Evolutionary conservation across 2,797 vertebrate genomes (phyloP), one percentile per base, ranked within the genome.

Genomic region (Scomberomorus guttatus): DNA sequence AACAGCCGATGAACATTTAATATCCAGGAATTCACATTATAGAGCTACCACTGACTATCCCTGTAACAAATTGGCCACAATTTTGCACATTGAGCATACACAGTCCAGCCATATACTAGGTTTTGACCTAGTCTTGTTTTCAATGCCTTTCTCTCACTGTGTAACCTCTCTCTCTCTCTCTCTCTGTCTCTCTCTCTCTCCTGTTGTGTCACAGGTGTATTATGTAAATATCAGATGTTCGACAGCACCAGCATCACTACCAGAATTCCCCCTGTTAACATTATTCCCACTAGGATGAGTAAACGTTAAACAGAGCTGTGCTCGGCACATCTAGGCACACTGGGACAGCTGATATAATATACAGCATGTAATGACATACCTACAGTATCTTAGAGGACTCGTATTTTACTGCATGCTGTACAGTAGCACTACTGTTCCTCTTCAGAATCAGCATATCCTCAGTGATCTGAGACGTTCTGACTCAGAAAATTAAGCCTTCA

Each of bases 161-260:
- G n/a, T n/a, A n/a, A n/a, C n/a, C 44, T 46, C 14, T 46, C n/a
- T 6, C 1, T 34, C 18, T 67, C 48, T 37, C 25, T 67, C 44
- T 56, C 22, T 52, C n/a, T 24, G 11, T 10, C 22, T 6, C 42
- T 27, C 46, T 46, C 37, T 25, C 56, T 46, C 24, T 27, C 5
- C 10, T 63, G 6, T 44, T 56, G 50, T 77, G 50, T 86, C 78
- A 72, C 52, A 78, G 68, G 72, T 86, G 72, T 73, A 68, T 69
- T 77, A 79, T 80, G 54, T 79, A 73, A 69, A 89, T 78, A 78
- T 69, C 50, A 82, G 52, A 83, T 78, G 46, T 86, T 86, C 85
- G 79, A 88, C 86, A 81, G 84, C 24, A 89, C 80, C 86, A 91
- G 81, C 37, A 88, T 85, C 86, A 90, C 75, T 80, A 80, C 80